A percentile compares a stretch with the other conserved stretches of the same genome.
These are phyloP conservation scores for Chitala chitala DNA, from an alignment of 2,113 vertebrate species.

Conservation along the genomic window DNA sequence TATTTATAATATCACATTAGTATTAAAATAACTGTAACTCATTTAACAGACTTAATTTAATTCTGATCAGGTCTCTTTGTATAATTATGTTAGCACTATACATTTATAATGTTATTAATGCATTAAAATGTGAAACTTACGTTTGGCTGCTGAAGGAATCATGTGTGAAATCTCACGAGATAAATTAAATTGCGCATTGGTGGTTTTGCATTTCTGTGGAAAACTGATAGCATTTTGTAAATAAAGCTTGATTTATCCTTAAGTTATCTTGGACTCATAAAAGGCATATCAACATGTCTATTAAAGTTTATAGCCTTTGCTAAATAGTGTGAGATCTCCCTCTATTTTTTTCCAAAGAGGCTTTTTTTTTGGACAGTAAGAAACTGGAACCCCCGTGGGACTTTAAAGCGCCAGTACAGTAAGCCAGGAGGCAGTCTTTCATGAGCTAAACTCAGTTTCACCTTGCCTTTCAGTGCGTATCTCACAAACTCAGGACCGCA, in stretches of 20 bases:
- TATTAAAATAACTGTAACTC: too few species aligned
- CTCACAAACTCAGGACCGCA: background rate
- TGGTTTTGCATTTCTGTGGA: slow-evolving; percentile 69
- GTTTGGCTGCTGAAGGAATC: slow-evolving; percentile 71
- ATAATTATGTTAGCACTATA: slow-evolving; percentile 51
- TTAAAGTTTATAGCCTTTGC: slow-evolving; percentile 73
- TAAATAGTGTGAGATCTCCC: slow-evolving; percentile 32
- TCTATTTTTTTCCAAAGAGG: background rate
- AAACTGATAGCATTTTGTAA: slow-evolving; percentile 71
- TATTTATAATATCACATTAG: slow-evolving; percentile 11
- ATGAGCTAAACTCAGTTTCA: background rate
- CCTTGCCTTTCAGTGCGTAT: background rate
- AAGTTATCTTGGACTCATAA: slow-evolving; percentile 53
- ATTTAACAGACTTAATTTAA: background rate
- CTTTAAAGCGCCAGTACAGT: background rate
- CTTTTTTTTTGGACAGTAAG: background rate
- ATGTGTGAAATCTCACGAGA: slow-evolving; percentile 72
- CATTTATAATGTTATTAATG: slow-evolving; percentile 61
- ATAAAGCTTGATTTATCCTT: slow-evolving; percentile 68
- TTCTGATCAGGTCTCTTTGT: slow-evolving; percentile 54
- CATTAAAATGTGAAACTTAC: slow-evolving; percentile 68
- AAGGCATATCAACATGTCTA: slow-evolving; percentile 71
- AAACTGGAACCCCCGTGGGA: background rate
- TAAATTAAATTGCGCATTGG: slow-evolving; percentile 69
- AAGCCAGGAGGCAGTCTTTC: too few species aligned